Percentiles rank a stretch among this genome's conserved stretches.
Evolutionary conservation across 2,113 vertebrate genomes (phyloP).

Genomic region (Amazona guildingii): DNA sequence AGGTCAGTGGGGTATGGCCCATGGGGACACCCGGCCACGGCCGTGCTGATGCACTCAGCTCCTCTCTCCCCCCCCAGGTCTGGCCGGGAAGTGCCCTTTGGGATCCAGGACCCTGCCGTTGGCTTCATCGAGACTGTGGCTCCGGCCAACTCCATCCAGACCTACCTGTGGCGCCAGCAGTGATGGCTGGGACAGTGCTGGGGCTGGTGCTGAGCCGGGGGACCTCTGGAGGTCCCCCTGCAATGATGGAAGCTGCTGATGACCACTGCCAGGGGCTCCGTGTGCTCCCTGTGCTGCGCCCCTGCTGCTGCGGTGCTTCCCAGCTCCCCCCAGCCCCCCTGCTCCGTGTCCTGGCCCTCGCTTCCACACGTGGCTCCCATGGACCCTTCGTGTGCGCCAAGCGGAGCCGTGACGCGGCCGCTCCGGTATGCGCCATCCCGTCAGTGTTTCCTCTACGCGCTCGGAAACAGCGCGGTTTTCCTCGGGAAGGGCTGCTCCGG

Average conservation of each 20-base stretch:
- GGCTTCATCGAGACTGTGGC: constrained; percentile 79
- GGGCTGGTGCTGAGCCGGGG: rapidly evolving
- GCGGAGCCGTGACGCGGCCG: constrained; percentile 28
- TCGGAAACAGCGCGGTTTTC: neutral
- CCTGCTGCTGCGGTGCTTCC: neutral
- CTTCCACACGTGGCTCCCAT: constrained; percentile 29
- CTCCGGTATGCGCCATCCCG: constrained; percentile 7
- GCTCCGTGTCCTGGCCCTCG: neutral
- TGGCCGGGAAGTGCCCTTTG: constrained; percentile 69
- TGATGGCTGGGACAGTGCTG: neutral
- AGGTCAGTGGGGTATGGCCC: constrained; percentile 53
- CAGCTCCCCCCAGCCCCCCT: neutral
- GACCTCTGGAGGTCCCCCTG: rapidly evolving
- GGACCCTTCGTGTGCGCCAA: neutral
- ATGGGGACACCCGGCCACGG: rapidly evolving
- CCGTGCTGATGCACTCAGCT: rapidly evolving
- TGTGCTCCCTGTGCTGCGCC: neutral
- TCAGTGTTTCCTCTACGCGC: constrained; percentile 28
- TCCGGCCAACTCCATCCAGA: constrained; percentile 84
- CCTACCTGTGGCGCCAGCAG: constrained; percentile 83
- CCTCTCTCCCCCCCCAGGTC: neutral
- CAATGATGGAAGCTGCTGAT: neutral
- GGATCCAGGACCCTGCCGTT: constrained; percentile 76
- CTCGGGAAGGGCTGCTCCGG: neutral
- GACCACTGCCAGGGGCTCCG: neutral